These are phyloP conservation scores for Anguilla anguilla DNA, from an alignment of 2,797 vertebrate genomes.

Conservation along the genomic window DNA sequence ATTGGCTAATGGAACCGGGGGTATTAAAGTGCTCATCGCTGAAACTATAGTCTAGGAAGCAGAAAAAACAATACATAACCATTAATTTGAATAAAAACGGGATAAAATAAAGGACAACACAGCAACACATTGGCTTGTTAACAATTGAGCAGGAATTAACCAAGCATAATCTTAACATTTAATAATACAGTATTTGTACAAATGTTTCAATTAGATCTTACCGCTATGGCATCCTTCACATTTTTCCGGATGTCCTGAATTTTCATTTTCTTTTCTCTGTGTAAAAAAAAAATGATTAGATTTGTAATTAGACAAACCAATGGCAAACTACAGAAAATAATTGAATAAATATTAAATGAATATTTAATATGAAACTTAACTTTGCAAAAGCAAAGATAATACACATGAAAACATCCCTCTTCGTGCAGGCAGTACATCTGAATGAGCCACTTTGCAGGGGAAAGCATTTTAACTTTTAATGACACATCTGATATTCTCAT, in stretches of 20 bases:
- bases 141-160: constrained; percentile 27
- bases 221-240: constrained; percentile 97
- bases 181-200: constrained; percentile 10
- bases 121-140: constrained; percentile 55
- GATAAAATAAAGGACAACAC: constrained; percentile 54
- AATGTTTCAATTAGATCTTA: constrained; percentile 65
- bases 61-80: constrained; percentile 51
- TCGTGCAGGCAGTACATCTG: not conserved
- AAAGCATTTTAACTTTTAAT: not conserved
- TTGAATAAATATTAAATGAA: not conserved
- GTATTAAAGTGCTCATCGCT: constrained; percentile 93
- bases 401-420: not conserved
- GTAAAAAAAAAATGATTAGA: constrained; percentile 48
- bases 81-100: constrained; percentile 55
- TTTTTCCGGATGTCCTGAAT: constrained; percentile 97
- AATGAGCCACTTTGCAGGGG: not conserved
- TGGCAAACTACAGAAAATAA: not conserved
- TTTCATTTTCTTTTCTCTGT: constrained; percentile 97
- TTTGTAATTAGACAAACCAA: constrained; percentile 1
- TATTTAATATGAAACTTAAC: not conserved
- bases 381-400: not conserved
- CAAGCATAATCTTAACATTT: constrained; percentile 16
- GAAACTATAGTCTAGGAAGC: constrained; percentile 87
- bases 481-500: not conserved
- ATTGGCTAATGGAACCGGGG: constrained; percentile 90